Conservation (phyloP, 2,888 invertebrate genomes). For the Embidobia sp. region DNA sequence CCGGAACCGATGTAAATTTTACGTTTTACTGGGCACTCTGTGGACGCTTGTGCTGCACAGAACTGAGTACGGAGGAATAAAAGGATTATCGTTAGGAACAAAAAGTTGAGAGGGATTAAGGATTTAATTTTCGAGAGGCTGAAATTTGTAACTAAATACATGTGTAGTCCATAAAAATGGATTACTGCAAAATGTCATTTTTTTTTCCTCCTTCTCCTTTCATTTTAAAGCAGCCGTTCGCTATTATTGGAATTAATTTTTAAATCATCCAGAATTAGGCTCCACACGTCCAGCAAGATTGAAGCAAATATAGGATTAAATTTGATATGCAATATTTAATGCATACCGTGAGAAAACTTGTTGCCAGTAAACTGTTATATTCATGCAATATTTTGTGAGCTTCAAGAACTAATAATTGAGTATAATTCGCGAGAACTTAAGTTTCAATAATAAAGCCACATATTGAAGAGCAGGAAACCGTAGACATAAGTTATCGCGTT, state of each 20-base stretch:
- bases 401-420: not conserved
- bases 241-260: no score
- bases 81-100: constrained; percentile 11
- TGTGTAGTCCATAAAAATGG: no score
- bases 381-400: not conserved
- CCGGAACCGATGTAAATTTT: constrained; percentile 22
- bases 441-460: constrained; percentile 21
- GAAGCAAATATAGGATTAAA: no score
- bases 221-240: no score
- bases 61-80: not conserved
- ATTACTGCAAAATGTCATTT: no score
- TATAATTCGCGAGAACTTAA: constrained; percentile 4
- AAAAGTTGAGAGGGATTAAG: not conserved
- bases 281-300: no score
- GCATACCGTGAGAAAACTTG: no score
- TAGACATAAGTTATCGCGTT: constrained; percentile 28
- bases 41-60: constrained; percentile 13
- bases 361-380: no score
- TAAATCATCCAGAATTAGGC: no score
- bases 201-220: no score
- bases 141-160: not conserved
- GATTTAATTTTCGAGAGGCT: not conserved
- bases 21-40: constrained; percentile 17
- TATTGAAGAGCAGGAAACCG: constrained; percentile 14
- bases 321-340: no score